Conservation (phyloP, 2,888 invertebrate genomes). For the Parnassius orleans region DNA sequence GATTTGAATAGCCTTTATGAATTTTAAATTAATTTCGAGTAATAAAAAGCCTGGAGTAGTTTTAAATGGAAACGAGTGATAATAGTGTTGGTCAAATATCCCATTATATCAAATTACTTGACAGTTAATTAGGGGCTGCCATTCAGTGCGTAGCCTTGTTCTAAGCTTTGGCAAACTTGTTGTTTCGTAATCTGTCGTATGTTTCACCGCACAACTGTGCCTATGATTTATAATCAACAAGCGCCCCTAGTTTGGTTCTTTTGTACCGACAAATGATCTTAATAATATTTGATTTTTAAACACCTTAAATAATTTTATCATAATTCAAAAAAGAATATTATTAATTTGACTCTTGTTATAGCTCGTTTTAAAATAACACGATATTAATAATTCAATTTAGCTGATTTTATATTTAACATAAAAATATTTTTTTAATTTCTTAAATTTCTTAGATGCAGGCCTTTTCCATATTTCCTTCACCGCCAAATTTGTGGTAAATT, state of each 20-base stretch:
- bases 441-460: no score
- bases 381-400: no score
- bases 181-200: slow-evolving; percentile 68
- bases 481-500: no score
- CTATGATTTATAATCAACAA: slow-evolving; percentile 64
- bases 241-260: slow-evolving; percentile 59
- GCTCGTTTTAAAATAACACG: no score
- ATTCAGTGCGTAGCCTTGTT: slow-evolving; percentile 56
- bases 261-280: slow-evolving; percentile 73
- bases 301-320: no score
- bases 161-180: slow-evolving; percentile 56
- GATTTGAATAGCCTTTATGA: no score
- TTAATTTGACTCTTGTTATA: no score
- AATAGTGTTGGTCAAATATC: slow-evolving; percentile 26
- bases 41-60: neutral
- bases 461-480: no score
- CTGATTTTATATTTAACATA: no score
- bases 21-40: no score
- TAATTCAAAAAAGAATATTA: no score
- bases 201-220: slow-evolving; percentile 57
- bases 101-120: slow-evolving; percentile 69
- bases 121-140: slow-evolving; percentile 77
- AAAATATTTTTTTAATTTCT: no score
- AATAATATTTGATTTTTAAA: slow-evolving; percentile 53
- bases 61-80: slow-evolving; percentile 45